A percentile compares a stretch with the other conserved stretches of the same genome.
Evolutionary conservation across 2,888 invertebrate genomes (phyloP).

Genomic region (Tethea ocularis): DNA sequence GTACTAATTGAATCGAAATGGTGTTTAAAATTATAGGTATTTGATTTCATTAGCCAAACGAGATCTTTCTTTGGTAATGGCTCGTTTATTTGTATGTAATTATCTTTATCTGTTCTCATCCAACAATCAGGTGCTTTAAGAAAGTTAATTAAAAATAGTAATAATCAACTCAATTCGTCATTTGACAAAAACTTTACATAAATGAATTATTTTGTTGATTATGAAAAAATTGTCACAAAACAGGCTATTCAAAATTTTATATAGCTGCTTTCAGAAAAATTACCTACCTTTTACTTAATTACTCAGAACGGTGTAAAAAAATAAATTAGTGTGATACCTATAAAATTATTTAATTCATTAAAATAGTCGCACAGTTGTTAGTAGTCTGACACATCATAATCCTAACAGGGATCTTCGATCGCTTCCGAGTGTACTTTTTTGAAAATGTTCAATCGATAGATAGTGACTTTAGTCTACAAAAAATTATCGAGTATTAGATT

Average conservation of each 20-base stretch:
- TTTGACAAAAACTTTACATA: not conserved
- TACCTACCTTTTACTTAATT: too few relatives aligned
- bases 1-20: conserved; percentile 63
- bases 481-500: conserved; percentile 55
- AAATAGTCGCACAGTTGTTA: too few relatives aligned
- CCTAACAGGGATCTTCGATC: too few relatives aligned
- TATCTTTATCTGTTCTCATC: conserved; percentile 5
- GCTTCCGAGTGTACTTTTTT: not conserved
- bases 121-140: not conserved
- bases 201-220: too few relatives aligned
- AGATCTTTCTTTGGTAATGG: conserved; percentile 6
- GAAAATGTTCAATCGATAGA: not conserved
- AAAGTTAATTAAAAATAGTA: not conserved
- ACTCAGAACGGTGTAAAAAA: too few relatives aligned
- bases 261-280: too few relatives aligned
- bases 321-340: too few relatives aligned
- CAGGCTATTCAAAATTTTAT: too few relatives aligned
- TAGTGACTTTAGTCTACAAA: not conserved
- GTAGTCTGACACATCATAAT: too few relatives aligned
- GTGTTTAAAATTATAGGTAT: conserved; percentile 54
- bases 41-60: conserved; percentile 61
- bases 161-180: not conserved
- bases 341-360: too few relatives aligned
- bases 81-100: conserved; percentile 9
- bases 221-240: too few relatives aligned